These are phyloP conservation scores for Philotrypesis tridentata DNA, from an alignment of 1,140 invertebrate species.

Conservation along the genomic window DNA sequence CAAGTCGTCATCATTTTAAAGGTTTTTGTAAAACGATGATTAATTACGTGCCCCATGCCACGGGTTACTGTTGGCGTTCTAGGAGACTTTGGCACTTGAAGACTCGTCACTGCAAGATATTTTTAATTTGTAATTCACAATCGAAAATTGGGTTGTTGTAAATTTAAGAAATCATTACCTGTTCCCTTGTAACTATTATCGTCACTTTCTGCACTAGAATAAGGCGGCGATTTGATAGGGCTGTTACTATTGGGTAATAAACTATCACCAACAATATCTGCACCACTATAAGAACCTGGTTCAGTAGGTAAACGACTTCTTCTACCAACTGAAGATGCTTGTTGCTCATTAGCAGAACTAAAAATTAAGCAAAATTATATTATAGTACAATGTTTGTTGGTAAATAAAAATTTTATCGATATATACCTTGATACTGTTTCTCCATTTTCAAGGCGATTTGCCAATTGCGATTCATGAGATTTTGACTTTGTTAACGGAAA, in stretches of 20 bases:
- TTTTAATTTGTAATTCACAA: background rate
- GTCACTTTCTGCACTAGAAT: slow-evolving; percentile 76
- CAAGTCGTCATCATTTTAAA: slow-evolving; percentile 93
- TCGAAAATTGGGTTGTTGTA: too few species aligned
- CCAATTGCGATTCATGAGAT: slow-evolving; percentile 93
- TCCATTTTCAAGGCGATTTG: slow-evolving; percentile 77
- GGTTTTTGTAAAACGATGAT: slow-evolving; percentile 91
- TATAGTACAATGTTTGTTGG: background rate
- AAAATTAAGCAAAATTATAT: slow-evolving; percentile 40
- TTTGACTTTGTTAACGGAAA: slow-evolving; percentile 90
- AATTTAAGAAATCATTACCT: slow-evolving; percentile 57
- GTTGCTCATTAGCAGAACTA: slow-evolving; percentile 61
- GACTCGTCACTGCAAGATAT: slow-evolving; percentile 61
- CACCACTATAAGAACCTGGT: slow-evolving; percentile 75
- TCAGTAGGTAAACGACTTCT: slow-evolving; percentile 82
- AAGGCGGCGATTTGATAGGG: slow-evolving; percentile 81
- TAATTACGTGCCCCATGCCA: slow-evolving; percentile 92
- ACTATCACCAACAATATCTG: slow-evolving; percentile 68
- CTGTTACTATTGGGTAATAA: slow-evolving; percentile 76
- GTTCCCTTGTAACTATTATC: slow-evolving; percentile 74
- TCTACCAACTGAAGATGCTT: slow-evolving; percentile 60
- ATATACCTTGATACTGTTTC: slow-evolving; percentile 64
- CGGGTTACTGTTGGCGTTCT: slow-evolving; percentile 81
- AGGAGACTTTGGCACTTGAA: slow-evolving; percentile 85
- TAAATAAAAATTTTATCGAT: background rate